phyloP scores from a whole-genome alignment of 1,140 invertebrate species.

The Penaeus vannamei region DNA sequence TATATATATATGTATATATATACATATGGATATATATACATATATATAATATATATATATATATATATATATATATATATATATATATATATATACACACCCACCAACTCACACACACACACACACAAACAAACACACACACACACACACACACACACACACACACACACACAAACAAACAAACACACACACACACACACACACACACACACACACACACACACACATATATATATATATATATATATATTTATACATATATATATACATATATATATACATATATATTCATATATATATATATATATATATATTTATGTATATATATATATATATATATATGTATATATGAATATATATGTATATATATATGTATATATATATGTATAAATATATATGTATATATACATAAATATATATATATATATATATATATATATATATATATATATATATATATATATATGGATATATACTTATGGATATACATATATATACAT shows the following conservation, averaged over 20 bases:
- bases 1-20: constrained; percentile 19
- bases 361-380: neutral
- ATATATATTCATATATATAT: neutral
- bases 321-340: constrained; percentile 6
- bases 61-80: too few relatives aligned
- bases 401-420: neutral
- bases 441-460: neutral
- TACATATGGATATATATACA: neutral
- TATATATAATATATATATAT: too few relatives aligned
- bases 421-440: neutral
- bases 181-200: neutral
- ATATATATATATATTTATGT: neutral
- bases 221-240: neutral
- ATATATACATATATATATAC: neutral
- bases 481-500: neutral
- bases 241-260: neutral
- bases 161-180: neutral
- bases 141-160: constrained; percentile 31
- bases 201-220: neutral
- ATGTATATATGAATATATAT: neutral
- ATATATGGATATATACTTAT: neutral
- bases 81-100: neutral
- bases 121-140: constrained; percentile 35
- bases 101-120: constrained; percentile 23
- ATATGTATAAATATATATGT: constrained; percentile 7